These are phyloP conservation scores for Myiothlypis coronata DNA, from an alignment of 2,797 vertebrate species.

Conservation along the genomic window DNA sequence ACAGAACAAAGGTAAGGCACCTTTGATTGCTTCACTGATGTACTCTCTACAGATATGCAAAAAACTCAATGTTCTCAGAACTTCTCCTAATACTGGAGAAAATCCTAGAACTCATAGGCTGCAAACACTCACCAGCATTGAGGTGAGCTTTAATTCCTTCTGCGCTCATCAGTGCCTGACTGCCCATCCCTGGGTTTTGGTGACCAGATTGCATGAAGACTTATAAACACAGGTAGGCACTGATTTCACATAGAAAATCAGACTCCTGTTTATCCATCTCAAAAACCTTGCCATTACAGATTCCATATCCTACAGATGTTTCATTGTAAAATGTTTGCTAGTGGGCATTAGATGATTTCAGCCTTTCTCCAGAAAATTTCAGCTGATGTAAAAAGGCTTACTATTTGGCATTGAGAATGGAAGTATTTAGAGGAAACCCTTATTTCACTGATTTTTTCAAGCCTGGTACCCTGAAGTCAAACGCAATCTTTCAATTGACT, in stretches of 20 bases:
- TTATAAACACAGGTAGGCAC: neutral
- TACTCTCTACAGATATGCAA: neutral
- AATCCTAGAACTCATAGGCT: neutral
- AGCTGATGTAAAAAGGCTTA: neutral
- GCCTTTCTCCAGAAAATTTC: neutral
- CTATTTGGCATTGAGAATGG: neutral
- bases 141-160: neutral
- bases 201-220: neutral
- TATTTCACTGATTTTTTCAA: neutral
- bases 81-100: neutral
- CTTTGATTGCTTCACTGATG: neutral
- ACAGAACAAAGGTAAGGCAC: neutral
- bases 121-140: neutral
- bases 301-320: neutral
- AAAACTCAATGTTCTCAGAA: neutral
- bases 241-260: neutral
- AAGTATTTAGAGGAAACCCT: neutral
- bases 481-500: neutral
- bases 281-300: neutral
- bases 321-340: neutral
- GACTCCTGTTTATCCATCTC: neutral
- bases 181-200: neutral
- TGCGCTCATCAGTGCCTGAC: neutral
- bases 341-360: neutral
- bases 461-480: neutral